Conservation (phyloP, 1,140 invertebrate species). For the Diachasma alloeum region DNA sequence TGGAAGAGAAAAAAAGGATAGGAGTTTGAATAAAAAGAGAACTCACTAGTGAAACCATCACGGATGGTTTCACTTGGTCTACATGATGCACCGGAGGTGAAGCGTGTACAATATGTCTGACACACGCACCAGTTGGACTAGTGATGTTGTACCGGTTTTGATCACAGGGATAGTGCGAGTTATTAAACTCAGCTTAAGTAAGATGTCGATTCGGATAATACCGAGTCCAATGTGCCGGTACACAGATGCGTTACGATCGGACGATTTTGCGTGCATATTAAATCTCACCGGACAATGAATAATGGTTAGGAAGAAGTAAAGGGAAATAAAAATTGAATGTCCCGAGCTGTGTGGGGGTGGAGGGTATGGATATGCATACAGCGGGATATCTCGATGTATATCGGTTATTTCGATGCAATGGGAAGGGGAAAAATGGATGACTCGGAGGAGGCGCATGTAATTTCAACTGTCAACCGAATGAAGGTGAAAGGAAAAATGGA, state of each 20-base stretch:
- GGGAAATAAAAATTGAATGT: background rate
- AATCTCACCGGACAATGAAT: background rate
- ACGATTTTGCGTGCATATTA: background rate
- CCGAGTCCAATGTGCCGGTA: background rate
- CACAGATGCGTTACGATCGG: constrained; percentile 2
- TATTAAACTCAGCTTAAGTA: constrained; percentile 15
- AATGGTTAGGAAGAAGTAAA: background rate
- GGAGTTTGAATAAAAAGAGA: background rate
- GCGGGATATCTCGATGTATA: background rate
- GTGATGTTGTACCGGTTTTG: constrained; percentile 10
- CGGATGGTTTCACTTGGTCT: constrained; percentile 7
- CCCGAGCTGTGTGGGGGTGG: background rate
- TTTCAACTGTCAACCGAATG: background rate
- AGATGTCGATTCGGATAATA: constrained; percentile 8
- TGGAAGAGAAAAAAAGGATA: background rate
- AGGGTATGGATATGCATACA: background rate
- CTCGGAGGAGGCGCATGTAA: background rate
- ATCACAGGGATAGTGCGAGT: constrained; percentile 12
- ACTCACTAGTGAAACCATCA: background rate
- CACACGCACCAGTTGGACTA: background rate
- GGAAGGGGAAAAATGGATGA: background rate
- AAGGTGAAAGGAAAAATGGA: background rate
- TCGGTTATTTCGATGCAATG: background rate
- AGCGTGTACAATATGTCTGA: constrained; percentile 13
- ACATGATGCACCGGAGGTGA: constrained; percentile 3